Base-by-base conservation (phyloP, 2,888 invertebrate genomes). In the Galeopsomyia nigrocyanea region DNA sequence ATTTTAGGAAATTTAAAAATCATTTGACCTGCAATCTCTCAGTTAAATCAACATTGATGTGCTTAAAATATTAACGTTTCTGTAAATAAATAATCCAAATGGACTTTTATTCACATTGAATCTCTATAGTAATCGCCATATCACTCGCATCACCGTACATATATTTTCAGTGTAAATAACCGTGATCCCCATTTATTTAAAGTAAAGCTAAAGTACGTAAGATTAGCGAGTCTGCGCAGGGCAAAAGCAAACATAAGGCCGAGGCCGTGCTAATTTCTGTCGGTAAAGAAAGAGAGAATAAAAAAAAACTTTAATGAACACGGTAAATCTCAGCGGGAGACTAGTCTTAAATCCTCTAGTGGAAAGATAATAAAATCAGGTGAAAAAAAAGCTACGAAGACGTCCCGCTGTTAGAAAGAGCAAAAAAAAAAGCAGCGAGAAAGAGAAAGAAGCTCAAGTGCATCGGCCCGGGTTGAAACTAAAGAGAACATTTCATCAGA, bases 351-450 rank as follows among this genome's bases (percentile, higher is more conserved):
- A 63, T 70, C 64, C 58, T 53, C 31, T 47, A 21, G 58, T 26
- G 58, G 64, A 70, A 64, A 64, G 64, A 70, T 64, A 64, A 70
- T 69, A 69, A 70, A 70, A 70, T 63, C 64, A 53, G 21, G n/a
- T 22, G 26, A 62, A 62, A 50, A 62, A 62, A n/a, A 62, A n/a
- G 49, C 39, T 39, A 16, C 10, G 10, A 39, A 39, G 39, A 39
- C 39, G 39, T 39, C 39, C 39, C 13, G 13, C 10, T 39, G 39
- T 39, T 39, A 39, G 16, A 62, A 26, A 56, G 49, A 50, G 22
- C 17, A 47, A 19, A 17, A 17, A 17, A 19, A 47, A 60, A n/a
- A n/a, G n/a, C n/a, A n/a, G 58, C 10, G 53, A 51, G 31, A 51
- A 13, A 17, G 49, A 9, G 6, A 62, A 62, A 50, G 22, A 16